These are phyloP conservation scores for Pitangus sulphuratus DNA, from an alignment of 2,797 vertebrate species.

Conservation along the genomic window DNA sequence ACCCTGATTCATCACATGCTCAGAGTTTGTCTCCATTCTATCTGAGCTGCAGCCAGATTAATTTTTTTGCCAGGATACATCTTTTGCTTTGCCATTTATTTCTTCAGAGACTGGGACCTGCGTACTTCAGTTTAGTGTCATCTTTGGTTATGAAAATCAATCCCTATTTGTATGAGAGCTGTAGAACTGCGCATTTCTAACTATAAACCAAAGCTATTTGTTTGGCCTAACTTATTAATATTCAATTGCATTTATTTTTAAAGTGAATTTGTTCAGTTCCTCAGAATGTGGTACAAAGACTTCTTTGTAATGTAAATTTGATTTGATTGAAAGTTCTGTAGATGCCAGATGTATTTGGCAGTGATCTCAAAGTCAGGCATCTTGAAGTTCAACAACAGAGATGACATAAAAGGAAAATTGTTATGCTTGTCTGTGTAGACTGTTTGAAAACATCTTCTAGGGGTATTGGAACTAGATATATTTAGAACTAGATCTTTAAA, in stretches of 20 bases:
- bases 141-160: background rate
- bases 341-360: constrained; percentile 20
- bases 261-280: constrained; percentile 45
- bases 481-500: background rate
- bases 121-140: background rate
- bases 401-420: background rate
- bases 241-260: constrained; percentile 64
- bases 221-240: constrained; percentile 56
- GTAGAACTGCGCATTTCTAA: background rate
- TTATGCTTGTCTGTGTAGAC: background rate
- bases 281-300: constrained; percentile 21
- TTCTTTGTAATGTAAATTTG: constrained; percentile 71
- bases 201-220: constrained; percentile 29
- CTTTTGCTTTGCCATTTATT: background rate
- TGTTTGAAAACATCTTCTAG: background rate
- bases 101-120: background rate
- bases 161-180: background rate
- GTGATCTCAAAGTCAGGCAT: background rate
- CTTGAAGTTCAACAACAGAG: constrained; percentile 8
- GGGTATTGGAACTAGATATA: background rate
- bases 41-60: background rate
- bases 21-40: background rate
- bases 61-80: background rate
- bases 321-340: constrained; percentile 38
- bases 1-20: background rate